Evolutionary conservation across 2,888 invertebrate species (phyloP), one percentile per base, ranked within the genome.

Genomic region (Lasioglossum calceatum): DNA sequence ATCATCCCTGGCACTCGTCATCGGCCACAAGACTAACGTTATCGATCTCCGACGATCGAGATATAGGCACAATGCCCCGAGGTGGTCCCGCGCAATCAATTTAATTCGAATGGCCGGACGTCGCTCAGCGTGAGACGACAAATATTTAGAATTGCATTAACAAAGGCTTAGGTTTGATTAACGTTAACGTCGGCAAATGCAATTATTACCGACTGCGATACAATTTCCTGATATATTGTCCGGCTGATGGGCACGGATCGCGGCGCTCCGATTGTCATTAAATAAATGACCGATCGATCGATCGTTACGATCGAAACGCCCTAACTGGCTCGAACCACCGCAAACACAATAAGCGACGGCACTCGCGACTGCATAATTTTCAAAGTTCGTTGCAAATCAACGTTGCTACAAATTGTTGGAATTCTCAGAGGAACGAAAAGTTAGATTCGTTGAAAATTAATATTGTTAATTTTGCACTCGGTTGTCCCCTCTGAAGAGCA

Each of bases 121-220:
- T 86, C 76, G 83, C 81, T 75, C 82, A 87, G 84, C 88, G 85
- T 89, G 89, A 89, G 47, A 85, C 86, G 83, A 89, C 89, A 89
- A 89, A 89, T 89, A 89, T 88, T 89, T 89, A 85, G 88, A 87
- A 85, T 89, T 80, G 79, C 86, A 86, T 82, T 81, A 87, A 84
- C 88, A 79, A 82, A 58, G 64, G 75, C 36, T 73, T 74, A 82
- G 77, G 70, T 75, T 79, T 75, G 84, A 84, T 82, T 82, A 80
- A 86, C 83, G 81, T 88, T 79, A 77, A 82, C 72, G 77, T 87
- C 83, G n/a, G 67, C 77, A 50, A 80, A 74, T 77, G 87, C 84
- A 86, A 86, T 88, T 88, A 87, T 84, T 36, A 77, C 12, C 44
- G 44, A n/a, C 39, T 44, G 44, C 32, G 85, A 83, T 86, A 86